These are phyloP conservation scores for Macaca nemestrina DNA, from an alignment of 2,113 vertebrate genomes.

Conservation along the genomic window DNA sequence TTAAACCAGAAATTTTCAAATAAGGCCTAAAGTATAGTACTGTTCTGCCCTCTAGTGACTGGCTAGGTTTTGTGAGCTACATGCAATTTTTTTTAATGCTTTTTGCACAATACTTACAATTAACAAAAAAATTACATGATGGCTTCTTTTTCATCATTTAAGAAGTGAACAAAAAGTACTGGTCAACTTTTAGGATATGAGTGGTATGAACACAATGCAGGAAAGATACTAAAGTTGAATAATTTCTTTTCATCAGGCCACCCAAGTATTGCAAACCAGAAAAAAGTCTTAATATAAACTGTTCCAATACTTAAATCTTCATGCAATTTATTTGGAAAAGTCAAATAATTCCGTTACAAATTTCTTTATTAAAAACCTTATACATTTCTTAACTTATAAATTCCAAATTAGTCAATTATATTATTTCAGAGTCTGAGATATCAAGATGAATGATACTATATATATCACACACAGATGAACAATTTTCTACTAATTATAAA, in stretches of 20 bases:
- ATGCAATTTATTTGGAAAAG: neutral
- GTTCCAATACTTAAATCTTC: constrained; percentile 17
- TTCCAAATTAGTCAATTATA: neutral
- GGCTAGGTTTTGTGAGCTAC: constrained; percentile 34
- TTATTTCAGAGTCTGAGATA: constrained; percentile 20
- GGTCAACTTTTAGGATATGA: neutral
- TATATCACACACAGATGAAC: neutral
- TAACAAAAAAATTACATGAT: neutral
- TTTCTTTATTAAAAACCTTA: neutral
- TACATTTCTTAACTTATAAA: constrained; percentile 7
- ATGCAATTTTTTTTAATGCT: neutral
- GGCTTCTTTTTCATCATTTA: neutral
- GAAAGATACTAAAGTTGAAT: neutral
- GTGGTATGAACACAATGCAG: neutral
- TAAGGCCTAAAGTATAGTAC: constrained; percentile 58
- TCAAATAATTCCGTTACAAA: neutral
- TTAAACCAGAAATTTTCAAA: constrained; percentile 49
- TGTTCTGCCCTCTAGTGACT: constrained; percentile 83
- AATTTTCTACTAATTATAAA: neutral
- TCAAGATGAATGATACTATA: neutral
- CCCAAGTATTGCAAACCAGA: neutral
- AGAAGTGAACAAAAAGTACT: neutral
- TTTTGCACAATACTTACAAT: neutral
- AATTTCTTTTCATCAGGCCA: neutral
- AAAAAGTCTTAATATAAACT: neutral